Evolutionary conservation across 2,113 vertebrate genomes (phyloP).

Genomic region (Cathartes aura): DNA sequence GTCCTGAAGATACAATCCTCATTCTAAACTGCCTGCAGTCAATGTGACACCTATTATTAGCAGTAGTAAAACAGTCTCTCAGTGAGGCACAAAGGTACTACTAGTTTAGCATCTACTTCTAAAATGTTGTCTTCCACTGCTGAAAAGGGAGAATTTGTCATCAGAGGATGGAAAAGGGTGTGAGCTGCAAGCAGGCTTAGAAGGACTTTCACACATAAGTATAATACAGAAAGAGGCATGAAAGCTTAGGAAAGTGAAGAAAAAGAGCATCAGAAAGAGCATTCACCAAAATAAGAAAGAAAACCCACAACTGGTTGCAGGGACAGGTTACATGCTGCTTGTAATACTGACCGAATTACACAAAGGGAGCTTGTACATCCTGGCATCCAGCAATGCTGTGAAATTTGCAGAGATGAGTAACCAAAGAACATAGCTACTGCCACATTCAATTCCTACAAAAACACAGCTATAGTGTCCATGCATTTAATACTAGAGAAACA

Average conservation of each 20-base stretch:
- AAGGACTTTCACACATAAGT: neutral
- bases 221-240: neutral
- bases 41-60: conserved; percentile 46
- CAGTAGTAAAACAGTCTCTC: neutral
- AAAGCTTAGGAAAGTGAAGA: neutral
- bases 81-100: neutral
- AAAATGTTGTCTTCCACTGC: neutral
- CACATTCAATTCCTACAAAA: neutral
- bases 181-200: neutral
- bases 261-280: neutral
- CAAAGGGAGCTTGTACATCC: neutral
- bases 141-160: neutral
- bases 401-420: neutral
- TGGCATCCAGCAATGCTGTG: neutral
- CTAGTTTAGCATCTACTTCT: neutral
- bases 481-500: neutral
- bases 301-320: neutral
- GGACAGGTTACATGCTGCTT: neutral
- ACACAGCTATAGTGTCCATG: neutral
- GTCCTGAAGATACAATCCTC: neutral
- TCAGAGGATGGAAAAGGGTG: neutral
- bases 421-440: neutral
- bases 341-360: neutral
- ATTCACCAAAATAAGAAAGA: neutral
- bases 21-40: neutral